phyloP scores from a whole-genome alignment of 2,797 vertebrate genomes.

The Malurus splendens region DNA sequence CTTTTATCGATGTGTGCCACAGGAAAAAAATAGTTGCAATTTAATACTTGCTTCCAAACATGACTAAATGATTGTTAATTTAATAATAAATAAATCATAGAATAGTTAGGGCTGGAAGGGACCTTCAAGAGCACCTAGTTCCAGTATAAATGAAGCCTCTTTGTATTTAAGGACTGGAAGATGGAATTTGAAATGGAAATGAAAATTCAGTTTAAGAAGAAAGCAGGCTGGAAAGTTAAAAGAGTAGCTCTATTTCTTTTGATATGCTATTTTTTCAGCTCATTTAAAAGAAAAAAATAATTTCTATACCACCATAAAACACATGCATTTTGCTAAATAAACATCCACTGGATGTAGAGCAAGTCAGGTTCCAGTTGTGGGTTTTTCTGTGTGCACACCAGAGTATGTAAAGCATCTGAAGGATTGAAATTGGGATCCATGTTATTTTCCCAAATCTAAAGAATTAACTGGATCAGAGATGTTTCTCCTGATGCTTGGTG shows the following conservation, averaged over 20 bases:
- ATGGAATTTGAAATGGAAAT: background rate
- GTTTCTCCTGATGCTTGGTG: background rate
- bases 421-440: background rate
- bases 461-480: background rate
- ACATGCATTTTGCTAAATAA: background rate
- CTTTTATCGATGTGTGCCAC: background rate
- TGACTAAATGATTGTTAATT: background rate
- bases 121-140: background rate
- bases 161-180: background rate
- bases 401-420: background rate
- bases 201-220: background rate
- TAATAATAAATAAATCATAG: background rate
- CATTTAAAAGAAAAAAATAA: background rate
- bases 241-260: background rate
- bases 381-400: background rate
- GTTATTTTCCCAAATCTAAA: background rate
- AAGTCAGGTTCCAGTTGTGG: background rate
- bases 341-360: background rate
- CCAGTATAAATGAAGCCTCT: background rate
- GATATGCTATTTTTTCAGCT: background rate
- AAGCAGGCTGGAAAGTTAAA: background rate
- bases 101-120: background rate
- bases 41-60: background rate
- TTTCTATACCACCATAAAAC: accelerated
- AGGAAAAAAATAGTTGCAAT: background rate